Evolutionary conservation across 2,113 vertebrate species (phyloP).

Genomic region (Phaetusa simplex): DNA sequence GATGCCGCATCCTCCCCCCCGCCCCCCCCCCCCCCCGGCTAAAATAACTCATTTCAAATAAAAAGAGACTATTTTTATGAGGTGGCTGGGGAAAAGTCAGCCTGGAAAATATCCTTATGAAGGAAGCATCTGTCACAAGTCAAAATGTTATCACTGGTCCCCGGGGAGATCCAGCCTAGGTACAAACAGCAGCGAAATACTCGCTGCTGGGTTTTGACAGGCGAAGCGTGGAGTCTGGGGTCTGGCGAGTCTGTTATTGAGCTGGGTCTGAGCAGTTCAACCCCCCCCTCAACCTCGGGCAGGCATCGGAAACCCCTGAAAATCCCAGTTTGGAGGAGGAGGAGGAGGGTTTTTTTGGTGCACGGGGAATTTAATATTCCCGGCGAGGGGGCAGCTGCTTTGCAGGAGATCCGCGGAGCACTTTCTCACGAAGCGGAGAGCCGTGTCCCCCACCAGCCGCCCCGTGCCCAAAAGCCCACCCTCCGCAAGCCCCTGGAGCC

Average conservation of each 20-base stretch:
- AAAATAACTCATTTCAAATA: neutral
- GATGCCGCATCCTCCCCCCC: neutral
- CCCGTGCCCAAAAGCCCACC: neutral
- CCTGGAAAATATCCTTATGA: slow-evolving; percentile 48
- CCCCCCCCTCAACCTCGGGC: neutral
- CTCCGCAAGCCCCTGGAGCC: neutral
- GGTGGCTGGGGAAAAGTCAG: slow-evolving; percentile 19
- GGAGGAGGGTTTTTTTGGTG: fast-evolving
- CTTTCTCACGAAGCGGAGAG: neutral
- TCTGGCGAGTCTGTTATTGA: neutral
- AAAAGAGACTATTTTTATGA: slow-evolving; percentile 8
- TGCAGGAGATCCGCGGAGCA: fast-evolving
- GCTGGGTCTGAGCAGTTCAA: neutral
- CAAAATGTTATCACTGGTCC: neutral
- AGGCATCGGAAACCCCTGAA: fast-evolving
- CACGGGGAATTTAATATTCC: neutral
- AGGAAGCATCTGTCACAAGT: slow-evolving; percentile 58
- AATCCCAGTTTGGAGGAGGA: neutral
- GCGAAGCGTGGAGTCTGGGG: neutral
- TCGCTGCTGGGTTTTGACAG: neutral
- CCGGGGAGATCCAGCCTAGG: neutral
- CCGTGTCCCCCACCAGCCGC: neutral
- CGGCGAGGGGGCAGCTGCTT: neutral
- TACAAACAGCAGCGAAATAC: neutral
- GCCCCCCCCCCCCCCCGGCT: neutral